These are phyloP conservation scores for Acrocyrtus sp. DNA, from an alignment of 2,888 invertebrate species.

Conservation along the genomic window DNA sequence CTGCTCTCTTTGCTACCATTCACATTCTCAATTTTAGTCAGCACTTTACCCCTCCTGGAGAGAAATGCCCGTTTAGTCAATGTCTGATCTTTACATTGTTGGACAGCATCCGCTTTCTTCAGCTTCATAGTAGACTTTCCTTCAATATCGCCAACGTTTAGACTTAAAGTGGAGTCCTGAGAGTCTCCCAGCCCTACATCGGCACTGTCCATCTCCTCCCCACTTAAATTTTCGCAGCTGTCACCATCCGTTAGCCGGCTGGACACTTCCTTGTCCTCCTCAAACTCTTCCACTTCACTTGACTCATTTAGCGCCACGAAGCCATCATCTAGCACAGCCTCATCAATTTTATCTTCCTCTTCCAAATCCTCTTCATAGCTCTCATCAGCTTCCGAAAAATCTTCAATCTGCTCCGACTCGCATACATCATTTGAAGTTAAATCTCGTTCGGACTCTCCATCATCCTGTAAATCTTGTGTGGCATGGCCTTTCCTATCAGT, in stretches of 20 bases:
- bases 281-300: background rate
- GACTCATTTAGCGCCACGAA: background rate
- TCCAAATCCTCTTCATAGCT: background rate
- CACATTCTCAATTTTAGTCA: conserved; percentile 9
- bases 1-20: no score
- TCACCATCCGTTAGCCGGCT: background rate
- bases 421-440: conserved; percentile 2
- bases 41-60: background rate
- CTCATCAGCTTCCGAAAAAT: background rate
- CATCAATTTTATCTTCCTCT: background rate
- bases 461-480: background rate
- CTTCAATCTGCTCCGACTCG: conserved; percentile 4
- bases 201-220: no score
- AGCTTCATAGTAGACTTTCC: background rate
- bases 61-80: conserved; percentile 15
- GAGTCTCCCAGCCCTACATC: no score
- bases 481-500: background rate
- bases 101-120: background rate
- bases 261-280: background rate
- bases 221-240: no score
- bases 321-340: background rate
- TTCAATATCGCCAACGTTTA: no score
- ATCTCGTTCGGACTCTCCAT: background rate
- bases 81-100: background rate
- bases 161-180: no score